Evolutionary conservation across 23 tunicate species (phyloP).

Genomic region (Styela clava): DNA sequence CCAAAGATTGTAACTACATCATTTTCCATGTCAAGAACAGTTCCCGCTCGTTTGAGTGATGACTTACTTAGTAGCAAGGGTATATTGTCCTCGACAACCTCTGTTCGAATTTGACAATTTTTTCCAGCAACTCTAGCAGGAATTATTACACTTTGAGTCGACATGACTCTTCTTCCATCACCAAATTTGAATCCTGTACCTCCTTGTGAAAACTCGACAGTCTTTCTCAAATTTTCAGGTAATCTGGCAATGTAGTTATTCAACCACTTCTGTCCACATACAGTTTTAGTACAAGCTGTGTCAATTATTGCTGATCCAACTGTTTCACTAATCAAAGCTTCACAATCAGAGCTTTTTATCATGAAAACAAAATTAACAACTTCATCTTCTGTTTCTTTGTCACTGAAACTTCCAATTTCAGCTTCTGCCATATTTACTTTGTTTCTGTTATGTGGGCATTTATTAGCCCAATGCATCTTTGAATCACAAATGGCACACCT

Average conservation of each 20-base stretch:
- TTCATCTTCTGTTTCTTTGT: not conserved
- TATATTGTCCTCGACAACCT: not conserved
- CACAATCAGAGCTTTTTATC: not conserved
- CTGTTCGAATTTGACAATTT: not conserved
- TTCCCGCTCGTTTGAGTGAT: not conserved
- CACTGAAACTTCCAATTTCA: not conserved
- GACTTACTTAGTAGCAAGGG: not conserved
- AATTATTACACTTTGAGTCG: not conserved
- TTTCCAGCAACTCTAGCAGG: not conserved
- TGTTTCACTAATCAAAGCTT: not conserved
- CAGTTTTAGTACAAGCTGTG: not conserved
- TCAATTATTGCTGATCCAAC: not conserved
- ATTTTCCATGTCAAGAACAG: not conserved
- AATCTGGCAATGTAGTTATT: not conserved
- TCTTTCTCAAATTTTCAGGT: not conserved
- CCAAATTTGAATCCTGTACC: not conserved
- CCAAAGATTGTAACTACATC: slow-evolving; percentile 29
- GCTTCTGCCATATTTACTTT: not conserved
- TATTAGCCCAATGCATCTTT: not conserved
- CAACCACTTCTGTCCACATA: not conserved
- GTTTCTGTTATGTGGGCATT: not conserved
- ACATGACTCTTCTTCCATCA: not conserved
- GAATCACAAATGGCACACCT: not conserved
- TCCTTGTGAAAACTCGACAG: not conserved
- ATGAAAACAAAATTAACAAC: too few species aligned